Base-by-base conservation (phyloP, 1,140 invertebrate species). In the Brachionus manjavacas region DNA sequence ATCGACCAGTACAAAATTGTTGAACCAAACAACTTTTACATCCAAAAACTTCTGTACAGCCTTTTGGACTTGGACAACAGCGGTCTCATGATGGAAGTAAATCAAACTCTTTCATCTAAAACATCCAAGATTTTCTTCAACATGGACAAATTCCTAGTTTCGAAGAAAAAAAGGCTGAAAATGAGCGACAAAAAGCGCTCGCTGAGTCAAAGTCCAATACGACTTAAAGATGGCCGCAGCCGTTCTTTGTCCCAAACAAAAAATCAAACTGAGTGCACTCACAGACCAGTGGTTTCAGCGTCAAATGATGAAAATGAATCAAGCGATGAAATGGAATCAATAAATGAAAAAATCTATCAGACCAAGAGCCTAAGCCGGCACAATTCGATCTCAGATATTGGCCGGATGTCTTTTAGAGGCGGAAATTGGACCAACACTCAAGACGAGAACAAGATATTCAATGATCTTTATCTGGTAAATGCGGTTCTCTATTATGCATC, bases 1-100 rank as follows among this genome's bases (percentile, higher is more conserved):
- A 72, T 72, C n/a, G 43, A 76, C 25, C 11, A 23, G 8, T 11
- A 46, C 14, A 76, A 49, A 49, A 76, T 76, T 49, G 43, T 76
- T 7, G 41, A 76, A 14, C 43, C 72, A 25, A 76, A 76, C 46
- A 43, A 43, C 12, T 23, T 76, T 12, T 76, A 49, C 20, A 76
- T 76, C 25, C 72, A 76, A 49, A 76, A 76, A n/a, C 6, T 76
- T 25, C 4, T 49, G 4, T 49, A 49, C 20, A 76, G 31, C 41
- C 43, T 76, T 25, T 28, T 49, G 11, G 72, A 76, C n/a, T 49
- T 76, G 25, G 41, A 76, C 20, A 76, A 76, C 20, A 76, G 41
- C 25, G 72, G 72, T 76, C n/a, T 76, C 20, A 76, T 76, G 72
- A 23, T 49, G 23, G 41, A 76, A 31, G 43, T 76, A 11, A 76